Conservation (phyloP, 2,888 invertebrate genomes). For the Heliothis peltigera region DNA sequence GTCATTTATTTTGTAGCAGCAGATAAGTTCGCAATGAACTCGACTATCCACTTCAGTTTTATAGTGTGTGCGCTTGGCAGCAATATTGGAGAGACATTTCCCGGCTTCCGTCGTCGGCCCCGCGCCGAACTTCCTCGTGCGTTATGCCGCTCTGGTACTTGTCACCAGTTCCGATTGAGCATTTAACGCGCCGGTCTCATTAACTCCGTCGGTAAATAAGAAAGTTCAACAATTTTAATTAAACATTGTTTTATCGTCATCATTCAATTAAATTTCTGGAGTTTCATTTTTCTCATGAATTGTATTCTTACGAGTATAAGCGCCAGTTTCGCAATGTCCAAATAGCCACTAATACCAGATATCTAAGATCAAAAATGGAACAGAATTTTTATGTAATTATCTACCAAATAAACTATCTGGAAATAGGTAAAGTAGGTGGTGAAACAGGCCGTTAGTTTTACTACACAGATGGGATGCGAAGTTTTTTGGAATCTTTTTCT, state of each 20-base stretch:
- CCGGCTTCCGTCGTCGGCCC: conserved; percentile 70
- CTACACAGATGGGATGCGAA: conserved; percentile 9
- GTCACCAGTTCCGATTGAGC: conserved; percentile 86
- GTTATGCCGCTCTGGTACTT: conserved; percentile 84
- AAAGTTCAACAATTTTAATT: conserved; percentile 39
- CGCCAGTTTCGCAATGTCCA: no score
- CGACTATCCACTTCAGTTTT: conserved; percentile 49
- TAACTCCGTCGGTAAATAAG: conserved; percentile 42
- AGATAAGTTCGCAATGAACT: conserved; percentile 61
- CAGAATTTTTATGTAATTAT: no score
- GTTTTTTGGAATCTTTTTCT: conserved; percentile 16
- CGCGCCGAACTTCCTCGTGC: conserved; percentile 71
- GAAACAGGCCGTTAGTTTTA: no score
- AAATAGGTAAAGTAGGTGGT: no score
- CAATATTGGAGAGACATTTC: conserved; percentile 69
- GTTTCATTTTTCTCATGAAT: conserved; percentile 13
- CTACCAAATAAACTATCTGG: no score
- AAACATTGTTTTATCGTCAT: conserved; percentile 42
- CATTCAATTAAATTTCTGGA: conserved; percentile 24
- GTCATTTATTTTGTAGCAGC: conserved; percentile 36
- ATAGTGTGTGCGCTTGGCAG: conserved; percentile 51
- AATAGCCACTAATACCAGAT: no score
- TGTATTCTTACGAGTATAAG: conserved; percentile 3
- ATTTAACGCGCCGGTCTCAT: conserved; percentile 68
- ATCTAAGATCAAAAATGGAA: no score